Evolutionary conservation across 2,113 vertebrate species (phyloP), one percentile per base, ranked within the genome.

Genomic region (Lepus europaeus): DNA sequence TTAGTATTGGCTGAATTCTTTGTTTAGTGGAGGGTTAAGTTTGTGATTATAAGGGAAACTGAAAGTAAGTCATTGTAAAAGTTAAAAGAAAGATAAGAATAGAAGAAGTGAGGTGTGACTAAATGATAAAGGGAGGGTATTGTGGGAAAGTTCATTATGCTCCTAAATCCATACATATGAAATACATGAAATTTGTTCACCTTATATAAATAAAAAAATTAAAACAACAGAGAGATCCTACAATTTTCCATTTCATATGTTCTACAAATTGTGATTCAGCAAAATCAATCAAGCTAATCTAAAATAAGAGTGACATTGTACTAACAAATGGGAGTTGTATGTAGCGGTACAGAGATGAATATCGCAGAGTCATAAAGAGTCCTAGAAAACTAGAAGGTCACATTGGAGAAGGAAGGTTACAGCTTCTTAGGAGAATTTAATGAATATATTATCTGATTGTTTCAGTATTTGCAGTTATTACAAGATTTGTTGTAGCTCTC

Each of bases 401-500:
- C 1, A 16, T 61, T 80, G 45, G 14, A 31, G 73, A 6, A 59
- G 19, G 45, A 80, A 3, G 23, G 85, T 49, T 5, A 84, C 64
- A 10, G 9, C 10, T 2, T 25, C 27, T 39, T 76, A 77, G 31
- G 63, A 45, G 9, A 81, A 91, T 68, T 56, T 53, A 89, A 61
- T 64, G 25, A 61, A 39, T 29, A 90, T 12, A 69, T 68, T 39
- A 39, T 66, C 49, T 86, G 51, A 61, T 23, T 53, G 27, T 51
- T 86, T 87, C 6, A 64, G 87, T 87, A 87, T 56, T 45, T 82
- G 39, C 3, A 91, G 83, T 25, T 91, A 86, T 87, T 51, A 19
- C 74, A 90, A 86, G 3, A 3, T 70, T 74, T 89, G 49, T 87
- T 23, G 29, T 76, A 69, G 2, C 20, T 86, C 22, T 70, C 2